Conservation (phyloP, 2,888 invertebrate genomes). For the Selenia dentaria region DNA sequence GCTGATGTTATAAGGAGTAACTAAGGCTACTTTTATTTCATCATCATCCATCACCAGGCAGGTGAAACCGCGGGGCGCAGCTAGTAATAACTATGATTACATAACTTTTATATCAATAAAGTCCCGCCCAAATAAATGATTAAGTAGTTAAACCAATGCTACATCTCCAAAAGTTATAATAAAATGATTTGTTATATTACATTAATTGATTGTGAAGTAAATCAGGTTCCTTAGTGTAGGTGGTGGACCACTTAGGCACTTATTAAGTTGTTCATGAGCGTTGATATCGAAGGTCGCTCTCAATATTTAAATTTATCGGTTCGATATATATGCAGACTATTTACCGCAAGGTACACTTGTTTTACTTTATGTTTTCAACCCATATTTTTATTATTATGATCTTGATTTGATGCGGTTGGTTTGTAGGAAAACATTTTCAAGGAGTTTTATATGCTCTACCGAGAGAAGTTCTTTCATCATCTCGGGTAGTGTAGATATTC, state of each 20-base stretch:
- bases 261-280: slow-evolving; percentile 12
- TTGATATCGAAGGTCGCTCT: slow-evolving; percentile 22
- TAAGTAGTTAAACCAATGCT: too few species aligned
- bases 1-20: too few species aligned
- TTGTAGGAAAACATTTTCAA: too few species aligned
- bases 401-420: too few species aligned
- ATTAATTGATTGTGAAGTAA: slow-evolving; percentile 14
- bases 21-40: too few species aligned
- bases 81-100: too few species aligned
- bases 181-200: slow-evolving; percentile 3
- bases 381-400: too few species aligned
- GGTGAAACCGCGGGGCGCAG: too few species aligned
- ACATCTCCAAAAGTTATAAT: slow-evolving; percentile 3
- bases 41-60: too few species aligned
- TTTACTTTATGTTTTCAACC: slow-evolving; percentile 9
- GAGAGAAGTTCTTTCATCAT: too few species aligned
- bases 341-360: slow-evolving; percentile 35
- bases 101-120: neutral
- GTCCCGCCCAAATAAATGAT: neutral
- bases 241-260: slow-evolving; percentile 7
- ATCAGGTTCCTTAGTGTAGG: slow-evolving; percentile 15
- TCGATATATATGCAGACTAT: slow-evolving; percentile 29
- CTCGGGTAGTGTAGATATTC: too few species aligned
- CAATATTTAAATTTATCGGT: slow-evolving; percentile 33
- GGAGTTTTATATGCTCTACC: too few species aligned